Base-by-base conservation (phyloP, 2,888 invertebrate genomes). In the Selenia dentaria region DNA sequence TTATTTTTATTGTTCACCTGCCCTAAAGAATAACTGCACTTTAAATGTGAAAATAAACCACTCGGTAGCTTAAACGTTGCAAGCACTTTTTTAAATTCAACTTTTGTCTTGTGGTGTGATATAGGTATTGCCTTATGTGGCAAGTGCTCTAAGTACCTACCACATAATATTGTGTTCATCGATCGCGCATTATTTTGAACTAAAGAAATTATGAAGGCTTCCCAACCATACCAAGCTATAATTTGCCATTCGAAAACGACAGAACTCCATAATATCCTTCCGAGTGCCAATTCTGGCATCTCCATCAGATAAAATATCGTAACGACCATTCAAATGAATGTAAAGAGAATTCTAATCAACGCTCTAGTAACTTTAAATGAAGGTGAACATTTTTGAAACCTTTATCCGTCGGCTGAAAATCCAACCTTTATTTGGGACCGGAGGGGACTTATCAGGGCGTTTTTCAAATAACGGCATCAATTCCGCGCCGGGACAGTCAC, bases 401-500 rank as follows among this genome's bases (percentile, higher is more conserved):
- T 77, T 80, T 75, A 74, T 70, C 71, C 70, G 62, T 52, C 50
- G 58, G 49, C 62, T 70, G 70, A 73, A 72, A 73, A 73, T 71
- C 71, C 72, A 62, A 68, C 75, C 74, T 77, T 78, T 77, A 78
- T 79, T 82, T 69, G 69, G 64, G 68, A 67, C 73, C 70, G 72
- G 75, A 70, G 74, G 70, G 76, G 79, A 78, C 79, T 83, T 83
- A 83, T 83, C 82, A 70, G 77, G 67, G 69, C 69, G 74, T 79
- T 83, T 80, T 83, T 79, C 79, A 71, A 83, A 83, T 82, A 80
- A 77, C 75, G 70, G 70, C 74, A 70, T 76, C 79, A 76, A 80
- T 81, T 82, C 67, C 71, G 64, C 58, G 68, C 73, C 76, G 71
- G 64, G 67, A 68, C 74, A 69, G 72, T 74, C 74, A 70, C 72